phyloP scores from a whole-genome alignment of 2,113 vertebrate species.

The Equus przewalskii region DNA sequence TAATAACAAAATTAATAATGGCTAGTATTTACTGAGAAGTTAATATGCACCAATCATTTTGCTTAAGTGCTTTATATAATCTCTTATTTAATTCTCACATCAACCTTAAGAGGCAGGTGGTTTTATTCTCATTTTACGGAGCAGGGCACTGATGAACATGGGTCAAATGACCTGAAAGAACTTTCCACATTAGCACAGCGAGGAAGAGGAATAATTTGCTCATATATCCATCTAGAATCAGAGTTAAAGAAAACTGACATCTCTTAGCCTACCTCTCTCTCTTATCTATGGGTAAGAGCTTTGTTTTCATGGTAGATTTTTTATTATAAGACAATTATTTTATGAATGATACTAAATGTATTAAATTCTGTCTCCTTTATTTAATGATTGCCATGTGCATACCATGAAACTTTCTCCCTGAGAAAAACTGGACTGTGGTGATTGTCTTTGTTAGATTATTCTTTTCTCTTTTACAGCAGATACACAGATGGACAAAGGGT shows the following conservation, averaged over 20 bases:
- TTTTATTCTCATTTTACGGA: conserved; percentile 6
- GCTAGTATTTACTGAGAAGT: background rate
- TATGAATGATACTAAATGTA: background rate
- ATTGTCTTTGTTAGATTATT: background rate
- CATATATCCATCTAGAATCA: background rate
- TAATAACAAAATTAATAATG: conserved; percentile 17
- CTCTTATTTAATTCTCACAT: conserved; percentile 23
- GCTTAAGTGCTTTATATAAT: background rate
- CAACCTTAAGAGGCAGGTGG: background rate
- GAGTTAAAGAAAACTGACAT: conserved; percentile 34
- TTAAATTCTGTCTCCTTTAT: conserved; percentile 2
- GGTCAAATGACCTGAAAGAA: background rate
- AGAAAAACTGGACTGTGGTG: background rate
- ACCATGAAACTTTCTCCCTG: background rate
- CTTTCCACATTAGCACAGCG: background rate
- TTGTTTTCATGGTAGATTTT: conserved; percentile 20
- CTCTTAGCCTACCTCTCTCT: background rate
- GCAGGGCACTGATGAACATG: background rate
- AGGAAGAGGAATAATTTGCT: background rate
- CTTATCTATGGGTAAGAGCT: background rate
- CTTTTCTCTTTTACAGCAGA: conserved; percentile 30
- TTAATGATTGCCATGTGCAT: background rate
- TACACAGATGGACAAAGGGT: background rate
- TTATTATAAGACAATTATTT: background rate
- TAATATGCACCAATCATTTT: conserved; percentile 12